These are phyloP conservation scores for Dryobotodes eremita DNA, from an alignment of 2,888 invertebrate species.

Conservation along the genomic window DNA sequence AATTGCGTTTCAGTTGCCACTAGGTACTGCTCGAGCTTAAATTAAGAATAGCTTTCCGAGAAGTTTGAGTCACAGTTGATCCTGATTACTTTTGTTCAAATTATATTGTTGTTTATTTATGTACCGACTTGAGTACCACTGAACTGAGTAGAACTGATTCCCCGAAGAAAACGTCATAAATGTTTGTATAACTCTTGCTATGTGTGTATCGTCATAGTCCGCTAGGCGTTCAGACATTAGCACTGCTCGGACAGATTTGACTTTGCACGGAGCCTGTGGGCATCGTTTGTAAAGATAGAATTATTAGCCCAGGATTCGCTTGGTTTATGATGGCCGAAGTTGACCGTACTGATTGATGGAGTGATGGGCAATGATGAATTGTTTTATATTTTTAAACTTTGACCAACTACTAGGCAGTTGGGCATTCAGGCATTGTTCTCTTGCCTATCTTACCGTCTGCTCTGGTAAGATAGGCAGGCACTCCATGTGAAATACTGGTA, in stretches of 20 bases:
- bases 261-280: constrained; percentile 18
- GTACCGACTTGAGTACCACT: background rate
- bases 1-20: background rate
- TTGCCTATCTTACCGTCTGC: background rate
- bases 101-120: background rate
- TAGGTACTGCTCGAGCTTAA: background rate
- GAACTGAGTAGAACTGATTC: background rate
- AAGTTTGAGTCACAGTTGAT: background rate
- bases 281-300: constrained; percentile 30
- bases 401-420: background rate
- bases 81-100: constrained; percentile 5
- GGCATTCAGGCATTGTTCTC: background rate
- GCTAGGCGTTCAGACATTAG: constrained; percentile 1
- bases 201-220: constrained; percentile 2
- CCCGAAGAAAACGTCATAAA: background rate
- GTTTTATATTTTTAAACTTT: background rate
- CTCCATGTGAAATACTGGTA: too few species aligned
- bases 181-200: background rate
- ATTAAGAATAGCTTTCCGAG: background rate
- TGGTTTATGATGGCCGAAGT: constrained; percentile 3
- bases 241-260: constrained; percentile 14
- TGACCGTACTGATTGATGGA: constrained; percentile 4
- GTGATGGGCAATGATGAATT: background rate
- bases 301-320: constrained; percentile 9
- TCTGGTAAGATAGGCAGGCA: background rate